These are phyloP conservation scores for Argynnis bischoffii DNA, from an alignment of 2,888 invertebrate genomes.

Conservation along the genomic window DNA sequence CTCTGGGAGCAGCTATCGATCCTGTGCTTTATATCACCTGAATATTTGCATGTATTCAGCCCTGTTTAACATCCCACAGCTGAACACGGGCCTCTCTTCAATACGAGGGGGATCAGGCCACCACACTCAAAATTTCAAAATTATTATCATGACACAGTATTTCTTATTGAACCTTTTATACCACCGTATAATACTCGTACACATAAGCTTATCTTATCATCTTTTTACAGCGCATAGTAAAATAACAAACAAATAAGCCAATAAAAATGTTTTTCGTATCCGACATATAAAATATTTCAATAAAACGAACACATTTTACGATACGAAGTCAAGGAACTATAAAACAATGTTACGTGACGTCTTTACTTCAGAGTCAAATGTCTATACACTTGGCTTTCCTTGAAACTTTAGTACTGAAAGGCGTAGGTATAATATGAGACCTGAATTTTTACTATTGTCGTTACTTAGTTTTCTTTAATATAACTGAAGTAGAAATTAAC, in stretches of 20 bases:
- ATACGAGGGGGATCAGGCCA: too few species aligned
- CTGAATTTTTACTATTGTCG: too few species aligned
- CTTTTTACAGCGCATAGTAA: slow-evolving; percentile 31
- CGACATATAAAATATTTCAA: slow-evolving; percentile 38
- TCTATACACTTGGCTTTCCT: not conserved
- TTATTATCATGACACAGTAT: not conserved
- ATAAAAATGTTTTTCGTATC: slow-evolving; percentile 35
- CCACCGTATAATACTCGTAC: slow-evolving; percentile 12
- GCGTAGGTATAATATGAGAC: not conserved
- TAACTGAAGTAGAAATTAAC: too few species aligned
- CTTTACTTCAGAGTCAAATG: slow-evolving; percentile 11
- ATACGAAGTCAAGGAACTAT: slow-evolving; percentile 31
- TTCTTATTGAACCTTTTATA: slow-evolving; percentile 9
- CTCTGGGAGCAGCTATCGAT: too few species aligned
- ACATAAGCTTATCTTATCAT: slow-evolving; percentile 24
- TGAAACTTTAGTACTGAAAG: slow-evolving; percentile 1
- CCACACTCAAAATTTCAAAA: not conserved
- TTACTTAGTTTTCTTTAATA: too few species aligned
- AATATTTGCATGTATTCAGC: too few species aligned
- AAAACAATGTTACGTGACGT: slow-evolving; percentile 28
- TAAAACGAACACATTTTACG: slow-evolving; percentile 38
- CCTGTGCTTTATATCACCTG: too few species aligned
- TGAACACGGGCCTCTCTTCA: too few species aligned
- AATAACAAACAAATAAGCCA: slow-evolving; percentile 33
- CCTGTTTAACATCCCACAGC: too few species aligned